Evolutionary conservation across 2,888 invertebrate species (phyloP).

Genomic region (Diadegma fenestrale): DNA sequence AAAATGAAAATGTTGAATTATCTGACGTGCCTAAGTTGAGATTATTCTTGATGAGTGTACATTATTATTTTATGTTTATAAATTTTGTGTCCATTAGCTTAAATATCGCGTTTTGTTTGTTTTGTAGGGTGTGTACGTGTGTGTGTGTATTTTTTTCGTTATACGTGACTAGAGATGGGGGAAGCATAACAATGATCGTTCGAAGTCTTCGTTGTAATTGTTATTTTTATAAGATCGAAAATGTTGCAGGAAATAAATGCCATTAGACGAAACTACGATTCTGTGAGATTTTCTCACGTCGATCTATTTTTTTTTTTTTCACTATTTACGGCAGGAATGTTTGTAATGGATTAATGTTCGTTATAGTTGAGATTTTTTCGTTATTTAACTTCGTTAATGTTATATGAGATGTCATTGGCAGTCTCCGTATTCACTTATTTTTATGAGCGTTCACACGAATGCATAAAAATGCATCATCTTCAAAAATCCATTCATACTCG

Average conservation of each 20-base stretch:
- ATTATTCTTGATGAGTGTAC: conserved; percentile 37
- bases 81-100: conserved; percentile 66
- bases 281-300: conserved; percentile 4
- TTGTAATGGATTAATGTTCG: conserved; percentile 46
- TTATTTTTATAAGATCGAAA: conserved; percentile 30
- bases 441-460: conserved; percentile 14
- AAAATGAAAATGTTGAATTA: conserved; percentile 65
- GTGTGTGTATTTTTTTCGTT: background rate
- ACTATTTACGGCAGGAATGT: conserved; percentile 51
- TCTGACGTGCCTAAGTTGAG: conserved; percentile 40
- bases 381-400: conserved; percentile 51
- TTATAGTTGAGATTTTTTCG: conserved; percentile 49
- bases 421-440: conserved; percentile 65
- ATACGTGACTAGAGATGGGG: conserved; percentile 56
- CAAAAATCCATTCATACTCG: conserved; percentile 48
- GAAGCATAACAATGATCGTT: conserved; percentile 38
- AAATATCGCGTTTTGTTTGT: conserved; percentile 76
- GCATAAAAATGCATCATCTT: conserved; percentile 44
- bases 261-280: conserved; percentile 20
- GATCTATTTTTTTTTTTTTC: conserved; percentile 6
- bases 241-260: conserved; percentile 18
- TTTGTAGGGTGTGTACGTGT: background rate
- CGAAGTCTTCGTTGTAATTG: conserved; percentile 45
- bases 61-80: conserved; percentile 18
- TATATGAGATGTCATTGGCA: conserved; percentile 72